Conservation (phyloP, 2,113 vertebrate species). For the Himantopus leucocephalus region DNA sequence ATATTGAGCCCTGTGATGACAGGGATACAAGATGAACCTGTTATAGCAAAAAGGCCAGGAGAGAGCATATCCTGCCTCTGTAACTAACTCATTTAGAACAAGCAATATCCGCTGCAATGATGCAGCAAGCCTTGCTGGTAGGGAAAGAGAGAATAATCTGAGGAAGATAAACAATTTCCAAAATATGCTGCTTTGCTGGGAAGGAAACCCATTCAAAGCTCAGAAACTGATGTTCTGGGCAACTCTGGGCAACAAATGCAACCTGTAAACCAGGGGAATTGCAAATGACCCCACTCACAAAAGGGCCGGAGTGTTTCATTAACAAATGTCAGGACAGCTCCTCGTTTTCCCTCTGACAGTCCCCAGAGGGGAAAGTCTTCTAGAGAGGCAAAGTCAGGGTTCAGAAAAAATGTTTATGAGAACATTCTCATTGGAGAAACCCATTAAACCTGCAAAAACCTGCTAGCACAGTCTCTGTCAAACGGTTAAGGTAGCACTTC, state of each 20-base stretch:
- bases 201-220: background rate
- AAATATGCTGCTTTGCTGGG: background rate
- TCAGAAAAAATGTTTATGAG: background rate
- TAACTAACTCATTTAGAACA: background rate
- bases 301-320: fast-evolving
- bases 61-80: background rate
- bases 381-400: background rate
- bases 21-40: background rate
- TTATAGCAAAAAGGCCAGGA: background rate
- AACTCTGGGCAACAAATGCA: background rate
- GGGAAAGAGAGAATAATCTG: background rate
- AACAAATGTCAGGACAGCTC: background rate
- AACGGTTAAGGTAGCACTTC: background rate
- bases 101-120: background rate
- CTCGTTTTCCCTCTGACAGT: background rate
- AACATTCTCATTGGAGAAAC: background rate
- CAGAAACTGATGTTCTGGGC: background rate
- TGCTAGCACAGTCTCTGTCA: background rate
- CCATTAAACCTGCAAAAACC: background rate
- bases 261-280: background rate
- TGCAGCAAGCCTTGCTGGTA: background rate
- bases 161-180: background rate
- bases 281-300: background rate
- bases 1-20: background rate
- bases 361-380: background rate